Evolutionary conservation across 92 coral and sea anemone species (phyloP), one percentile per base, ranked within the genome.

Genomic region (Parazoanthus atlanticus): DNA sequence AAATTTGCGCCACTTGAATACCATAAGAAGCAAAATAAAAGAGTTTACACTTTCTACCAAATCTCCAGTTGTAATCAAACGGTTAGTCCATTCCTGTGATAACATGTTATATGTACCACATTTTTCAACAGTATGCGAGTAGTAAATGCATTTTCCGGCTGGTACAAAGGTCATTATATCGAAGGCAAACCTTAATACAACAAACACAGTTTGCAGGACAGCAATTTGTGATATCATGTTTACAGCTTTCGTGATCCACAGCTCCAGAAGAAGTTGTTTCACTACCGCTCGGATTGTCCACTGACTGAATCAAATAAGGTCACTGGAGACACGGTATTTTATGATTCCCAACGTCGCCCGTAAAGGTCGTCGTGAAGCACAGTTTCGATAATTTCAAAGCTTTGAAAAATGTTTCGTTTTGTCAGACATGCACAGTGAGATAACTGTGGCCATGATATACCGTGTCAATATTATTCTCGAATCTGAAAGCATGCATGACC

Each of bases 1-100:
- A 82, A 94, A 94, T 49, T 66, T 41, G 56, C 79, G 84, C 97
- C 97, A 94, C 8, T 69, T 75, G 76, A 94, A 91, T 31, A 94
- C 74, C 23, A 85, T 85, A 6, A 54, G 5, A 21, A 94, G 61
- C 17, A 93, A 88, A 36, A 86, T 21, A n/a, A 93, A 19, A 0
- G 95, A 93, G 88, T 87, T 94, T 1, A 46, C 58, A 74, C 88
- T 92, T 79, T 94, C 97, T 28, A 93, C 43, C 1, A 91, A 76
- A 15, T 93, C 79, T 30, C 92, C 89, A 25, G 73, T 38, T 29
- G 88, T 79, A 52, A 89, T 88, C 40, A 94, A 58, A 6, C 30
- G 34, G 88, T 66, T 49, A 40, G 84, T 87, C 86, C 36, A 66
- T 33, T 64, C 21, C 34, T 82, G 86, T 31, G 88, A 33, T 17